Percentiles rank a stretch among this genome's conserved stretches.
These are phyloP conservation scores for Calycopis cecrops DNA, from an alignment of 1,140 invertebrate species.

Conservation along the genomic window DNA sequence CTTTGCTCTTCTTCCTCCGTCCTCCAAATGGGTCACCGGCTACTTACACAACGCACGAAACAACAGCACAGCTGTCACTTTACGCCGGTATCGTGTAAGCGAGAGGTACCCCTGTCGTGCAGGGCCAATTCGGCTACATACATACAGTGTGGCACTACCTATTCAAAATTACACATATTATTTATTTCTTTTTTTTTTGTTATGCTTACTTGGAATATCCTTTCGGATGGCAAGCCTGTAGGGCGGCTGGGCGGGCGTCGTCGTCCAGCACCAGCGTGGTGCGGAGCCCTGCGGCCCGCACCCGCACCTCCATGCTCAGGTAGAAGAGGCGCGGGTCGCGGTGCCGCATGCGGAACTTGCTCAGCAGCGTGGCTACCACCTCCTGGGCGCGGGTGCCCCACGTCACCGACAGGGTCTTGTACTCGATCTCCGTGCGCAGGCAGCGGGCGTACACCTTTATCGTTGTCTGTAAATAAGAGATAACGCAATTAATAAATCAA, in stretches of 20 bases:
- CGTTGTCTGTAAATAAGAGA: slow-evolving; percentile 82
- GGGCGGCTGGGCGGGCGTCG: slow-evolving; percentile 88
- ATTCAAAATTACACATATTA: no score
- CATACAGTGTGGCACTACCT: no score
- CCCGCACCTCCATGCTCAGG: slow-evolving; percentile 94
- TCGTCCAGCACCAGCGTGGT: slow-evolving; percentile 91
- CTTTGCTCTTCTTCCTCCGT: no score
- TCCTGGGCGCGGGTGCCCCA: slow-evolving; percentile 90
- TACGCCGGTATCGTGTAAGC: no score
- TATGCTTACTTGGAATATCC: slow-evolving; percentile 89
- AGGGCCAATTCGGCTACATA: no score
- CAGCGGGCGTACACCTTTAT: slow-evolving; percentile 94
- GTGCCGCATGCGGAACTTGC: slow-evolving; percentile 94
- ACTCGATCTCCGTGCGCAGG: slow-evolving; percentile 92
- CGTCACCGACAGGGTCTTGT: slow-evolving; percentile 92
- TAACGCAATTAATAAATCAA: neutral
- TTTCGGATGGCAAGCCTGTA: slow-evolving; percentile 93
- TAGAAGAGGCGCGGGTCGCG: slow-evolving; percentile 94
- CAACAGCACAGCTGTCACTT: no score
- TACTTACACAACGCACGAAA: no score
- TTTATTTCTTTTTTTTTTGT: no score
- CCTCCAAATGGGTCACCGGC: no score
- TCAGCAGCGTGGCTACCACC: slow-evolving; percentile 87
- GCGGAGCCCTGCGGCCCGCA: slow-evolving; percentile 85
- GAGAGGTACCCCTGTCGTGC: no score